These are phyloP conservation scores for Corythornis cristatus DNA, from an alignment of 2,113 vertebrate genomes.

Conservation along the genomic window DNA sequence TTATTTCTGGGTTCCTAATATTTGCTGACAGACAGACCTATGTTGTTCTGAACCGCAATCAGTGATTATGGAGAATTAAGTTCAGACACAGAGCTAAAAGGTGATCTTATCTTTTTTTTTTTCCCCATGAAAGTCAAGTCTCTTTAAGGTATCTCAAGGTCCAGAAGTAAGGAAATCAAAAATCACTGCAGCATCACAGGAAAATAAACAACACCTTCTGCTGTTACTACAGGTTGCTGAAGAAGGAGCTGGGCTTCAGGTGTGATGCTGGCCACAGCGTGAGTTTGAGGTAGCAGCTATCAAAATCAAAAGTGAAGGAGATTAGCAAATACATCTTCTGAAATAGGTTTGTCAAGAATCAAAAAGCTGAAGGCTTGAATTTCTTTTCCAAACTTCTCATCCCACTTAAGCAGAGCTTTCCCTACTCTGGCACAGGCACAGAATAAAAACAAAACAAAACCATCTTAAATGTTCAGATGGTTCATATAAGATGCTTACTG, in stretches of 20 bases:
- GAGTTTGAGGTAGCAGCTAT: background rate
- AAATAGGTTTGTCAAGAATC: background rate
- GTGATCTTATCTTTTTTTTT: background rate
- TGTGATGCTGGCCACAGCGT: background rate
- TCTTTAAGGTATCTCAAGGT: background rate
- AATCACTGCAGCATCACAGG: background rate
- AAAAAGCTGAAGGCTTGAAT: background rate
- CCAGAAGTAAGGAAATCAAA: background rate
- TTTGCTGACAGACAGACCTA: background rate
- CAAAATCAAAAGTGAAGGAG: background rate
- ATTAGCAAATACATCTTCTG: background rate
- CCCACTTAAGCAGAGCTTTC: background rate
- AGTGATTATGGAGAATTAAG: background rate
- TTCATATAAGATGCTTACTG: conserved; percentile 1
- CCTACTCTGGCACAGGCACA: background rate
- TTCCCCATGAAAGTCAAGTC: fast-evolving
- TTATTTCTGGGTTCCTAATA: background rate
- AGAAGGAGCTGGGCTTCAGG: background rate
- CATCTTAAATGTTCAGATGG: conserved; percentile 41
- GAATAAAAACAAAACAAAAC: background rate
- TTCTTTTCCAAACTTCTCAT: background rate
- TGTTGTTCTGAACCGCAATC: background rate
- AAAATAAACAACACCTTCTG: background rate
- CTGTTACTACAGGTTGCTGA: background rate
- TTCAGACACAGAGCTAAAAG: background rate